A percentile compares a stretch with the other conserved stretches of the same genome.
Evolutionary conservation across 2,888 invertebrate genomes (phyloP).

Genomic region (Cheilosia vernalis): DNA sequence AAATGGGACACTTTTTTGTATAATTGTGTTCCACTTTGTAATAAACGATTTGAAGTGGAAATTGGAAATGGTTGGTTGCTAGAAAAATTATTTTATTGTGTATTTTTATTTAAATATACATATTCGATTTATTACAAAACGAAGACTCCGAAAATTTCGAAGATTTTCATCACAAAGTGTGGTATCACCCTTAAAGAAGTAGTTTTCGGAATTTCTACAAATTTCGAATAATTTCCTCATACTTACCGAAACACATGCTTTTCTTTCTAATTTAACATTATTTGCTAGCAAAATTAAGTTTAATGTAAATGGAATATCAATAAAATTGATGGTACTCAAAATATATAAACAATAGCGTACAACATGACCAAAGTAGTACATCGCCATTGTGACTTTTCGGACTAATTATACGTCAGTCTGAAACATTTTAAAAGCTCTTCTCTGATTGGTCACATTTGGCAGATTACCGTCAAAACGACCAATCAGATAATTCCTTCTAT

Average conservation of each 20-base stretch:
- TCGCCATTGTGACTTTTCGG: slow-evolving; percentile 81
- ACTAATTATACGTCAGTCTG: slow-evolving; percentile 84
- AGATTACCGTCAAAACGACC: slow-evolving; percentile 84
- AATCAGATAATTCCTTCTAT: slow-evolving; percentile 85
- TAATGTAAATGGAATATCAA: neutral
- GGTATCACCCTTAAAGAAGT: neutral
- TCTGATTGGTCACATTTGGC: slow-evolving; percentile 85
- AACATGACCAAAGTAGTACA: slow-evolving; percentile 85
- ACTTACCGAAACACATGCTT: neutral
- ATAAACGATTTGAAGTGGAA: too few relatives aligned
- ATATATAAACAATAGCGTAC: slow-evolving; percentile 61
- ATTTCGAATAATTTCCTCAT: too few relatives aligned
- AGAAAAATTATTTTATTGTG: too few relatives aligned
- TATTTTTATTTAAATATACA: too few relatives aligned
- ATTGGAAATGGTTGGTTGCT: too few relatives aligned
- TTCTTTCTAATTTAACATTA: neutral
- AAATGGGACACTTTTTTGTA: too few relatives aligned
- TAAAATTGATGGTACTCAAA: too few relatives aligned
- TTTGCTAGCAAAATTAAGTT: neutral
- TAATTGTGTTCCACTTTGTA: too few relatives aligned
- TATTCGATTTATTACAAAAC: neutral
- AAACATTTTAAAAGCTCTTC: slow-evolving; percentile 82
- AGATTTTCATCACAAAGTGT: neutral
- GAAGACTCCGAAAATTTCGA: slow-evolving; percentile 3
- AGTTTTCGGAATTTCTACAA: slow-evolving; percentile 2